Conservation (phyloP, 2,797 vertebrate genomes). For the Lagocephalus sceleratus region DNA sequence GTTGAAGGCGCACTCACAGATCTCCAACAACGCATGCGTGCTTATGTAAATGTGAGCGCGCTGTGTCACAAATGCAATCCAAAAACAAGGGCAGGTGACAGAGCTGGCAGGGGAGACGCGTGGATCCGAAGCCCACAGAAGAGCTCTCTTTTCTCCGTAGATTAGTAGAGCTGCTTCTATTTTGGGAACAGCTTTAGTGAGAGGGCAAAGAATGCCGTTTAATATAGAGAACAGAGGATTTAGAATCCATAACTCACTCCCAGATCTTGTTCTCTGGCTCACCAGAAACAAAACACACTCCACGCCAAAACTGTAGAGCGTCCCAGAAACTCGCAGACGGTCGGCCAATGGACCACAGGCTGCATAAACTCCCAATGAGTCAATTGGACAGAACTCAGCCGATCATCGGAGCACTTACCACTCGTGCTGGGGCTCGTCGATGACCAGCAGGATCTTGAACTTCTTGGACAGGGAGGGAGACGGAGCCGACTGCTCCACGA, state of each 20-base stretch:
- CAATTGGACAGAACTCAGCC: conserved; percentile 19
- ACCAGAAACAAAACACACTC: conserved; percentile 24
- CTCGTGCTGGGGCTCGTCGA: conserved; percentile 92
- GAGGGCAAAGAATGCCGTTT: conserved; percentile 16
- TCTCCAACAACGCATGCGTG: neutral
- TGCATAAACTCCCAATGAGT: conserved; percentile 15
- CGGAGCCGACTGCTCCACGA: conserved; percentile 83
- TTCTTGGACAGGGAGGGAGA: conserved; percentile 80
- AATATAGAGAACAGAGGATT: neutral
- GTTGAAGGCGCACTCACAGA: conserved; percentile 22
- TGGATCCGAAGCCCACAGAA: conserved; percentile 37
- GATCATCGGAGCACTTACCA: conserved; percentile 80
- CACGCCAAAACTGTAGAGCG: conserved; percentile 2
- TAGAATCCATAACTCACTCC: neutral
- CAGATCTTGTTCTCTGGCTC: conserved; percentile 27
- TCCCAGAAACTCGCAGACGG: conserved; percentile 5
- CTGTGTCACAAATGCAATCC: conserved; percentile 8
- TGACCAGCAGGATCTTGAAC: conserved; percentile 91
- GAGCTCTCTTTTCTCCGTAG: conserved; percentile 35
- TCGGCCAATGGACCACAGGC: neutral
- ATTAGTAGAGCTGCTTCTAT: conserved; percentile 51
- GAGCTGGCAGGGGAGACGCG: conserved; percentile 27
- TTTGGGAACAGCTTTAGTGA: conserved; percentile 43
- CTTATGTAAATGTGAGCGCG: neutral
- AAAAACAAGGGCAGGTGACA: conserved; percentile 34